phyloP scores from a whole-genome alignment of 2,888 invertebrate genomes.

The Philopedon plagiatum region DNA sequence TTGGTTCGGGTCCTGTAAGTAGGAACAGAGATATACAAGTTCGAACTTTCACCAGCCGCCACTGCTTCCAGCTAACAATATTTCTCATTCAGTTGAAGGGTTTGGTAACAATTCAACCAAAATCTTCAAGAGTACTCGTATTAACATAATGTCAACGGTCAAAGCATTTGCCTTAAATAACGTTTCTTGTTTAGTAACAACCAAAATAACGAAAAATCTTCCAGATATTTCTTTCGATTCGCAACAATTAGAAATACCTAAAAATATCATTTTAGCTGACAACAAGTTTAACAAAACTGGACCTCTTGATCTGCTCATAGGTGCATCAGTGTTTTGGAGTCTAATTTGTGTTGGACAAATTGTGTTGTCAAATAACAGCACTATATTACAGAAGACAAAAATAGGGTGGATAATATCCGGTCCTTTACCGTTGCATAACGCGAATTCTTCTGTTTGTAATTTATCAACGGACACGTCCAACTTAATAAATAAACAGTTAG shows the following conservation, averaged over 20 bases:
- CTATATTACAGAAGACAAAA: slow-evolving; percentile 26
- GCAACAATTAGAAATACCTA: not conserved
- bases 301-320: slow-evolving; percentile 34
- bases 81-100: slow-evolving; percentile 23
- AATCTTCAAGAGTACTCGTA: not conserved
- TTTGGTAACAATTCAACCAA: slow-evolving; percentile 13
- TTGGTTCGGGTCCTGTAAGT: too few species aligned
- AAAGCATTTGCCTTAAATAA: not conserved
- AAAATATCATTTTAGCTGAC: slow-evolving; percentile 19
- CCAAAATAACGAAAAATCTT: too few species aligned
- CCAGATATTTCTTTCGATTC: not conserved
- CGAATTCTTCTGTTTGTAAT: slow-evolving; percentile 10
- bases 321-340: slow-evolving; percentile 35
- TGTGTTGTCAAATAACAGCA: not conserved
- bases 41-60: too few species aligned
- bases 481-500: not conserved
- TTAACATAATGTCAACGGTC: slow-evolving; percentile 5
- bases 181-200: slow-evolving; percentile 13
- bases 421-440: not conserved
- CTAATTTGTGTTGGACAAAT: slow-evolving; percentile 32
- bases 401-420: slow-evolving; percentile 28
- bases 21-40: too few species aligned
- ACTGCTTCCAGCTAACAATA: too few species aligned
- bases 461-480: not conserved
- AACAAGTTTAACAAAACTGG: not conserved